Conservation (phyloP, 2,797 vertebrate genomes). For the Aphelocoma californica region DNA sequence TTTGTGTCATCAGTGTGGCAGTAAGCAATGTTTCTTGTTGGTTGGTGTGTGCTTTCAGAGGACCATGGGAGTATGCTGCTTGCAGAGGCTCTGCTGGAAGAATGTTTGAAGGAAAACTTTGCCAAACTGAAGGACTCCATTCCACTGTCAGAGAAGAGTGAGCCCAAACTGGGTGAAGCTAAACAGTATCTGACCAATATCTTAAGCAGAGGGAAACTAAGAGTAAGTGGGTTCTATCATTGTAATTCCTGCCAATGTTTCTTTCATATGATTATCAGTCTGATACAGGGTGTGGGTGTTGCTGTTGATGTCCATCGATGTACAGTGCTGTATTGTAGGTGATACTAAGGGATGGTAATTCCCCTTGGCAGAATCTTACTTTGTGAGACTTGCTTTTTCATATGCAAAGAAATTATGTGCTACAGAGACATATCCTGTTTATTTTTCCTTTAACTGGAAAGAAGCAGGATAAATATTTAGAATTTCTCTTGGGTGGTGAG, state of each 20-base stretch:
- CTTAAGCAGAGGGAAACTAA: slow-evolving; percentile 86
- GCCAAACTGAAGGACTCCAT: slow-evolving; percentile 81
- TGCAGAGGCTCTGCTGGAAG: slow-evolving; percentile 89
- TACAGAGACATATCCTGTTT: neutral
- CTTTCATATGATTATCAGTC: neutral
- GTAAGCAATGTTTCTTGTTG: slow-evolving; percentile 26
- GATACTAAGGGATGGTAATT: neutral
- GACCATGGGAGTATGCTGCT: slow-evolving; percentile 87
- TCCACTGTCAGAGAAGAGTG: slow-evolving; percentile 84
- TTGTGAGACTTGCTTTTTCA: neutral
- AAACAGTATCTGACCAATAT: slow-evolving; percentile 85
- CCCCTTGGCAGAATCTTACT: neutral
- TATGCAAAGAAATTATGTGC: neutral
- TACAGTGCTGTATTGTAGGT: neutral
- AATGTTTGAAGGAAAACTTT: slow-evolving; percentile 87
- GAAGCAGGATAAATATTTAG: neutral
- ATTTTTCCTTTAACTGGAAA: neutral
- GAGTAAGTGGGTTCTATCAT: slow-evolving; percentile 77
- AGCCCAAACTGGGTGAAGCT: slow-evolving; percentile 82
- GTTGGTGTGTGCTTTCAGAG: slow-evolving; percentile 77
- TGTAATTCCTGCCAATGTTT: neutral
- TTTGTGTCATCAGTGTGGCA: slow-evolving; percentile 59
- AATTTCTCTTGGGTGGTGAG: neutral
- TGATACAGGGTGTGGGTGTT: neutral
- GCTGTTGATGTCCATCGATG: neutral